phyloP scores from a whole-genome alignment of 2,797 vertebrate genomes.

The Nannoperca obscura region DNA sequence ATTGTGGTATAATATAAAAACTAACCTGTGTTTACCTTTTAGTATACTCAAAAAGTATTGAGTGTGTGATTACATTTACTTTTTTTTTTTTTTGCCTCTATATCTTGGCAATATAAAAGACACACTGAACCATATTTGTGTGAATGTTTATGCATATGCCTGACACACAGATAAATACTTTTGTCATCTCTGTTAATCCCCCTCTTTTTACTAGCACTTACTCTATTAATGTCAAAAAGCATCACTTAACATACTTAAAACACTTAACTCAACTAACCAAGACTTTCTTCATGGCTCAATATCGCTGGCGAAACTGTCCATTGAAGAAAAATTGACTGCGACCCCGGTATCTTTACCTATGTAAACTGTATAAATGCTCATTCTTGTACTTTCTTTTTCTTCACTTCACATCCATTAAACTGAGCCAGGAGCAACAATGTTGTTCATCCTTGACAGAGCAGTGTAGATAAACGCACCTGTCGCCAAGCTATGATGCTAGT shows the following conservation, averaged over 20 bases:
- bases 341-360: background rate
- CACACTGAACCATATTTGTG: background rate
- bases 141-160: background rate
- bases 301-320: background rate
- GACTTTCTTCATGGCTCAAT: background rate
- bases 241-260: background rate
- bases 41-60: too few relatives aligned
- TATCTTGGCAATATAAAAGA: background rate
- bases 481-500: constrained; percentile 10
- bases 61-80: too few relatives aligned
- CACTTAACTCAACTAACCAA: background rate
- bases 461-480: constrained; percentile 13
- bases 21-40: background rate
- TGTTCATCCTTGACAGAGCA: background rate
- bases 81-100: too few relatives aligned
- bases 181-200: background rate
- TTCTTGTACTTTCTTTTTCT: background rate
- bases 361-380: background rate
- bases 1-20: background rate
- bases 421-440: background rate
- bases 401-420: background rate
- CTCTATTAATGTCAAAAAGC: background rate
- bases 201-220: background rate
- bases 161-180: background rate
- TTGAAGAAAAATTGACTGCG: background rate